These are phyloP conservation scores for Chanos chanos DNA, from an alignment of 2,797 vertebrate species.

Conservation along the genomic window DNA sequence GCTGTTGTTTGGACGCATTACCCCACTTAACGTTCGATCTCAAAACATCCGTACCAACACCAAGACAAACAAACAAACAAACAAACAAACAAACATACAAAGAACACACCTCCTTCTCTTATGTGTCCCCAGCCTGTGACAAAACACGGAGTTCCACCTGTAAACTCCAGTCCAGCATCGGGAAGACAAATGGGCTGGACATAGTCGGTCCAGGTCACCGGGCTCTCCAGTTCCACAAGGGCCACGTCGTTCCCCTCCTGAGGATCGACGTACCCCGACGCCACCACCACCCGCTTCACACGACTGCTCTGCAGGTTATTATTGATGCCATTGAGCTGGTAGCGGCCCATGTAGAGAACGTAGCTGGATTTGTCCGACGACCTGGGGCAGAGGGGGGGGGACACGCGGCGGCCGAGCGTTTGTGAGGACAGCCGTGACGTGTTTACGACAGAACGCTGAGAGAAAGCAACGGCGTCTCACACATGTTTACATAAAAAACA, in stretches of 20 bases:
- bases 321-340: slow-evolving; percentile 62
- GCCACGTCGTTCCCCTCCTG: slow-evolving; percentile 75
- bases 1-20: too few species aligned
- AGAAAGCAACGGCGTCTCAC: too few species aligned
- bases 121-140: slow-evolving; percentile 83
- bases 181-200: slow-evolving; percentile 77
- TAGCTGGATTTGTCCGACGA: slow-evolving; percentile 48
- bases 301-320: slow-evolving; percentile 22
- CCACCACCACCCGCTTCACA: slow-evolving; percentile 62
- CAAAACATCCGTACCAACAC: too few species aligned
- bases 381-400: slow-evolving; percentile 38
- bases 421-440: too few species aligned
- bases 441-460: too few species aligned
- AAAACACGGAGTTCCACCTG: slow-evolving; percentile 63
- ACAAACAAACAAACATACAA: too few species aligned
- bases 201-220: slow-evolving; percentile 65
- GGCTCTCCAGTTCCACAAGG: slow-evolving; percentile 67
- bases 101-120: slow-evolving; percentile 45
- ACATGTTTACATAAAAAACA: too few species aligned
- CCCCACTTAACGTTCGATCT: too few species aligned
- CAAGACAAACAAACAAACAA: too few species aligned
- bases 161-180: slow-evolving; percentile 57
- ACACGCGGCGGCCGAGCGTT: background rate
- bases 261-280: slow-evolving; percentile 63
- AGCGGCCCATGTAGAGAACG: slow-evolving; percentile 69